These are phyloP conservation scores for Rhea pennata DNA, from an alignment of 2,113 vertebrate species.

Conservation along the genomic window DNA sequence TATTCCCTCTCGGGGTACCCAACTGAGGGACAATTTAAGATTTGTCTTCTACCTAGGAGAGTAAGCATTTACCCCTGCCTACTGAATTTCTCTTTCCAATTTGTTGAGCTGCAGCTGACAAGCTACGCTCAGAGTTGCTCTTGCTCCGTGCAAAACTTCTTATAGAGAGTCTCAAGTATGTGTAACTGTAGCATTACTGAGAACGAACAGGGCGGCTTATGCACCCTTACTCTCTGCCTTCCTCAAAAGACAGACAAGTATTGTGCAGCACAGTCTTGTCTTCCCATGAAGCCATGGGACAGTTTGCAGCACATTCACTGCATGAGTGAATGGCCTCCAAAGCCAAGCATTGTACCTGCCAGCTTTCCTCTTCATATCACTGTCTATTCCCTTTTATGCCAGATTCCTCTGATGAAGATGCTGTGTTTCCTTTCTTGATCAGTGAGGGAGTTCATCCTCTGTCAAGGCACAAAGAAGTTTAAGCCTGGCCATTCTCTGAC, in stretches of 20 bases:
- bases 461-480: neutral
- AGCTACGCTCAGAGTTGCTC: neutral
- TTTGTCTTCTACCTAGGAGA: neutral
- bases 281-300: neutral
- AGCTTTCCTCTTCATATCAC: neutral
- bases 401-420: neutral
- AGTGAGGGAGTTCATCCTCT: rapidly evolving
- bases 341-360: neutral
- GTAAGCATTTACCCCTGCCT: neutral
- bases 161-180: neutral
- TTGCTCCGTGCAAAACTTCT: neutral
- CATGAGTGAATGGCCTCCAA: neutral
- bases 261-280: neutral
- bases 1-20: neutral
- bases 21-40: neutral
- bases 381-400: neutral
- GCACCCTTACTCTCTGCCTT: too few species aligned
- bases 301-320: neutral
- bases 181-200: neutral
- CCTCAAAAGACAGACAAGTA: neutral
- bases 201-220: too few species aligned
- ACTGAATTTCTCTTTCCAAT: neutral
- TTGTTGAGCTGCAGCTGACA: neutral
- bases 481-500: neutral
- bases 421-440: neutral